Base-by-base conservation (phyloP, 2,888 invertebrate species). In the Ceraclea dissimilis region DNA sequence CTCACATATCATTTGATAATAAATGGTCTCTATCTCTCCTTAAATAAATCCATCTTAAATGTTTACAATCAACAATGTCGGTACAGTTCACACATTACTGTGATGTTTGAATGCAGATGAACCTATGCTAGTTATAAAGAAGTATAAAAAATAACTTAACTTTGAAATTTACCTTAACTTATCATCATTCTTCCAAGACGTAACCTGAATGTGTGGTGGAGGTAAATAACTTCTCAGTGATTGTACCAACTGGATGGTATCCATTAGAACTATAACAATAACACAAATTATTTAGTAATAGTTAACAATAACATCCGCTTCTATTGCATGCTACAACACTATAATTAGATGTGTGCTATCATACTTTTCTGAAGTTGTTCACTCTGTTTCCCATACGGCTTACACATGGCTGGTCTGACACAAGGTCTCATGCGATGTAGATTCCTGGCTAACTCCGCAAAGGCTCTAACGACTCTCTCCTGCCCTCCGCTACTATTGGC, bases 111-210 rank as follows among this genome's bases (percentile, higher is more conserved):
- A n/a, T n/a, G n/a, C n/a, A n/a, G n/a, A n/a, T n/a, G n/a, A n/a
- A n/a, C n/a, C n/a, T n/a, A n/a, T n/a, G n/a, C n/a, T n/a, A n/a
- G n/a, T n/a, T 26, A 26, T 26, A 6, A 26, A 26, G 26, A 26
- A 26, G 10, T 26, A 26, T 6, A 26, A 26, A 10, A 10, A 26
- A 26, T 26, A 26, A 26, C 26, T 26, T 13, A 39, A 39, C 39
- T 16, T 39, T n/a, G 16, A 21, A 19, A 49, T 64, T 68, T 63
- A 77, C 78, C 78, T 76, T 26, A 78, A 65, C 62, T 78, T 78
- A 68, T 89, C 88, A 71, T 91, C 90, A 68, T 89, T 91, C 72
- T 91, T 91, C 91, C 91, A 91, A 58, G 90, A 90, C 62, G 88
- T 90, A 54, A 91, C 90, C 67, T 90, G 90, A 68, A 91, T 91